These are phyloP conservation scores for Tiliacea aurago DNA, from an alignment of 2,888 invertebrate genomes.

Conservation along the genomic window DNA sequence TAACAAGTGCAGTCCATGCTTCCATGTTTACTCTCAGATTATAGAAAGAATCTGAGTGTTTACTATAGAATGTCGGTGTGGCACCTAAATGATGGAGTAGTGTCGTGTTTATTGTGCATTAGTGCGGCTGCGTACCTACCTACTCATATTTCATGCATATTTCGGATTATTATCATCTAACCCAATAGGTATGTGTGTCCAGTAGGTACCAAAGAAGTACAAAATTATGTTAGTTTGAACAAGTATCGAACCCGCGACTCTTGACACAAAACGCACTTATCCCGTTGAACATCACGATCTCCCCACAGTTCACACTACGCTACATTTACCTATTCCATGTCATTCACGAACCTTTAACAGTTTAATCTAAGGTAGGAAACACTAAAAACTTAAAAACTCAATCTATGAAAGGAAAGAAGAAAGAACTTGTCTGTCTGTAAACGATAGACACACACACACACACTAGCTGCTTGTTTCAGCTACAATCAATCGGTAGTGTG, in stretches of 20 bases:
- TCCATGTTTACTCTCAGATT: too few species aligned
- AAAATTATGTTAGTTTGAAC: background rate
- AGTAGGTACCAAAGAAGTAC: too few species aligned
- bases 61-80: background rate
- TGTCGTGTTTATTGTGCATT: background rate
- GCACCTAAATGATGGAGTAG: background rate
- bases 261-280: background rate
- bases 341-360: background rate
- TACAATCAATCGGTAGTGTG: conserved; percentile 29
- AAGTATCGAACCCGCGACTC: background rate
- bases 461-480: conserved; percentile 8
- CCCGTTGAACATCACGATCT: too few species aligned
- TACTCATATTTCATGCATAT: background rate
- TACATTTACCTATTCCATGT: background rate
- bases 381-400: background rate
- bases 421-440: conserved; percentile 1
- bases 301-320: background rate
- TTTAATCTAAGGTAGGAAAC: background rate
- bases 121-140: background rate
- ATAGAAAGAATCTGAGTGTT: too few species aligned
- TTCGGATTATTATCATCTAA: background rate
- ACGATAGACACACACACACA: background rate
- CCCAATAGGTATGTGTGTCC: background rate
- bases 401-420: conserved; percentile 7
- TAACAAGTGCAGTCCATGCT: background rate